phyloP scores from a whole-genome alignment of 1,140 invertebrate genomes.

The Drosophila gunungcola region DNA sequence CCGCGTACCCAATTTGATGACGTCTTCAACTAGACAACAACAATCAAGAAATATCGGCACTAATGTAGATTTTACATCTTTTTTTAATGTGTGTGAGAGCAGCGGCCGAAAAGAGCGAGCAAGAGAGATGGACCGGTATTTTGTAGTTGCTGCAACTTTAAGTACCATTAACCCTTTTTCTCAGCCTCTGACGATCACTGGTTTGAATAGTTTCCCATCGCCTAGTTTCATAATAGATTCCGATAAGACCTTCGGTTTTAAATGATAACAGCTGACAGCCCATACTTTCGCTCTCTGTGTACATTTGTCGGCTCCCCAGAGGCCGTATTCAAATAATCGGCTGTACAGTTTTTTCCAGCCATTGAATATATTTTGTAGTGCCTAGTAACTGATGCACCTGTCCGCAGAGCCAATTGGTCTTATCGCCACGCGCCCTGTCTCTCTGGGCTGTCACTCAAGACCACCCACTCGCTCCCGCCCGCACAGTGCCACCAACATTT shows the following conservation, averaged over 20 bases:
- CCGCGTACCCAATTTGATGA: constrained; percentile 75
- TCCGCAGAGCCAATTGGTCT: constrained; percentile 46
- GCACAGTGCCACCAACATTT: constrained; percentile 29
- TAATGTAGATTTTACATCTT: constrained; percentile 37
- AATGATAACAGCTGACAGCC: constrained; percentile 50
- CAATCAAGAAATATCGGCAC: constrained; percentile 43
- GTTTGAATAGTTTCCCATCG: constrained; percentile 10
- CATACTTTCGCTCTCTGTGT: constrained; percentile 30
- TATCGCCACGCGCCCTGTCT: constrained; percentile 61
- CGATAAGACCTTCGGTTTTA: constrained; percentile 23
- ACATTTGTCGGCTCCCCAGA: constrained; percentile 13
- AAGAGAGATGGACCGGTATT: constrained; percentile 58
- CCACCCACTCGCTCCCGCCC: constrained; percentile 35
- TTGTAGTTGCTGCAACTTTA: constrained; percentile 24
- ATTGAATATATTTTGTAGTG: constrained; percentile 43
- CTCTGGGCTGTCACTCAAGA: constrained; percentile 39
- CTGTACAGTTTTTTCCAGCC: constrained; percentile 36
- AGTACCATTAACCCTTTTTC: constrained; percentile 5
- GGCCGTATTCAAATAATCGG: constrained; percentile 37
- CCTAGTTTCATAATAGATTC: constrained; percentile 39
- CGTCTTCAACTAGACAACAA: constrained; percentile 70
- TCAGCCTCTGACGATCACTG: background rate
- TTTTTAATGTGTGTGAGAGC: constrained; percentile 6
- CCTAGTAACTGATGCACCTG: constrained; percentile 57
- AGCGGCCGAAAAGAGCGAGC: constrained; percentile 17